A percentile compares a stretch with the other conserved stretches of the same genome.
Evolutionary conservation across 2,113 vertebrate genomes (phyloP).

Genomic region (Phalacrocorax brasilianus): DNA sequence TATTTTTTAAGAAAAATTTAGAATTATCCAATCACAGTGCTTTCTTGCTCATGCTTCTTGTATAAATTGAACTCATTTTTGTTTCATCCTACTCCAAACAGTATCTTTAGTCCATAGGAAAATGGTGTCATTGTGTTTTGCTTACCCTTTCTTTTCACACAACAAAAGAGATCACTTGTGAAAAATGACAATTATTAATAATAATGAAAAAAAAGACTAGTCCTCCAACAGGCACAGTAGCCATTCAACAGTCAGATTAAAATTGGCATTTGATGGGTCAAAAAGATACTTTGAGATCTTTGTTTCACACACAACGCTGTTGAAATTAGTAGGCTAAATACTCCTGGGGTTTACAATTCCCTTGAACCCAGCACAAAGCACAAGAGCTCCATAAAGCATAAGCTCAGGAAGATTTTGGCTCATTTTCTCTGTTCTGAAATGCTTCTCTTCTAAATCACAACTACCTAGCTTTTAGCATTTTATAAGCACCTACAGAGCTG

Average conservation of each 20-base stretch:
- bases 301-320: background rate
- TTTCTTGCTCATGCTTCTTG: background rate
- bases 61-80: background rate
- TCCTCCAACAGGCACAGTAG: background rate
- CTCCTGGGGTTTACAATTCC: background rate
- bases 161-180: background rate
- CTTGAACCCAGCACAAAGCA: background rate
- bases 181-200: background rate
- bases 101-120: background rate
- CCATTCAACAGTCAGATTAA: background rate
- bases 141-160: background rate
- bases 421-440: background rate
- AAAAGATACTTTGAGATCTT: background rate
- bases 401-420: background rate
- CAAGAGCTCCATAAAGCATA: background rate
- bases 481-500: background rate
- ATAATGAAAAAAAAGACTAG: background rate
- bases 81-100: background rate
- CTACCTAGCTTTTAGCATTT: background rate
- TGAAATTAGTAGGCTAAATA: constrained; percentile 10
- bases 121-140: background rate
- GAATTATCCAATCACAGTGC: background rate
- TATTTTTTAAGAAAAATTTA: background rate
- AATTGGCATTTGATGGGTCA: background rate
- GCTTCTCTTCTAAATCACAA: background rate